These are phyloP conservation scores for Hassar affinis DNA, from an alignment of 2,113 vertebrate species.

Conservation along the genomic window DNA sequence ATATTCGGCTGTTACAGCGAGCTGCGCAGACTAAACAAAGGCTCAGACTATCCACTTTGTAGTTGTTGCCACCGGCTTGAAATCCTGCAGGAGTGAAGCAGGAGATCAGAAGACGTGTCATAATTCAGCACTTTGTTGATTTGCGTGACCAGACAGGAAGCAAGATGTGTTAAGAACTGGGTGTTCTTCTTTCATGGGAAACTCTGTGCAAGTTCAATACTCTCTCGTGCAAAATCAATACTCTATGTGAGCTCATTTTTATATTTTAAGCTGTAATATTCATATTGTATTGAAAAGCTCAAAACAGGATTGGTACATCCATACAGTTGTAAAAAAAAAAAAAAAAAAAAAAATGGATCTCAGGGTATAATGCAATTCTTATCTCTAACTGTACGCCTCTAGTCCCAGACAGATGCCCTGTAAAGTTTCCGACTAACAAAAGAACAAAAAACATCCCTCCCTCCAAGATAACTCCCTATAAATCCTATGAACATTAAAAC, in stretches of 20 bases:
- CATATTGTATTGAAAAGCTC: background rate
- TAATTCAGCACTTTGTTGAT: background rate
- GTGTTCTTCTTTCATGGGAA: background rate
- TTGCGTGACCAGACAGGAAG: background rate
- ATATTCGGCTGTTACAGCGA: background rate
- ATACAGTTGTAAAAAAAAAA: background rate
- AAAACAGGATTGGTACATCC: background rate
- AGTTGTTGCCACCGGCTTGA: background rate
- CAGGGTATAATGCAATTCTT: no score
- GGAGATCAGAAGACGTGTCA: background rate
- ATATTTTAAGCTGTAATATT: background rate
- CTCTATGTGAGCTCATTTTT: background rate
- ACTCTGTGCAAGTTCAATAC: no score
- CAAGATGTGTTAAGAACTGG: background rate
- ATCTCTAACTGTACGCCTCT: background rate
- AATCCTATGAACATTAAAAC: background rate
- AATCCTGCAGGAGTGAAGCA: background rate
- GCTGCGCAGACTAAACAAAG: conserved; percentile 22
- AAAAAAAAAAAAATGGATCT: background rate
- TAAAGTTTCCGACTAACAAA: background rate
- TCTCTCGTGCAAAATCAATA: no score
- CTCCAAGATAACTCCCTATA: background rate
- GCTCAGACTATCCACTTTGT: background rate
- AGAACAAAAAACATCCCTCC: background rate
- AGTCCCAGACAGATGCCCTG: background rate